Percentiles rank a stretch among this genome's conserved stretches.
phyloP scores from a whole-genome alignment of 2,888 invertebrate genomes.

The Andricus quercusramuli region DNA sequence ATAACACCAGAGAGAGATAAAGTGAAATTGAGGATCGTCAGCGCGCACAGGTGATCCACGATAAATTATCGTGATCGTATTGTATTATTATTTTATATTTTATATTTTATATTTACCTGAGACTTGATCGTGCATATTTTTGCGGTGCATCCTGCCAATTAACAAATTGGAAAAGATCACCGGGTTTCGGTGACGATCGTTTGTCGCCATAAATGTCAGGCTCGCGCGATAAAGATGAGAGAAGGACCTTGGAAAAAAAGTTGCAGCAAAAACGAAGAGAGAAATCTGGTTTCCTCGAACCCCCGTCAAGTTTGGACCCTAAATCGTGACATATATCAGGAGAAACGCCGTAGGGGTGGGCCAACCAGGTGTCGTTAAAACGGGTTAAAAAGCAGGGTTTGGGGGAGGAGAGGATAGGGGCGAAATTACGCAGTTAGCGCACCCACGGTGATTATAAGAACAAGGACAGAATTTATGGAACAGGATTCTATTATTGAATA shows the following conservation, averaged over 20 bases:
- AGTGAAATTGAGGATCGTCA: neutral
- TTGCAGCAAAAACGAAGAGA: conserved; percentile 50
- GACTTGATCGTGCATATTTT: neutral
- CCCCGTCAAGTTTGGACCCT: conserved; percentile 60
- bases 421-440: conserved; percentile 50
- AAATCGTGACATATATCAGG: conserved; percentile 67
- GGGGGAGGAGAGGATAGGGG: conserved; percentile 32
- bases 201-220: conserved; percentile 73
- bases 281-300: conserved; percentile 58
- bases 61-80: neutral
- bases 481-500: neutral
- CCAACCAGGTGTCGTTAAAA: conserved; percentile 63
- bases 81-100: neutral
- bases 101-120: neutral
- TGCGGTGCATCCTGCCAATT: conserved; percentile 66
- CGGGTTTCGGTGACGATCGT: conserved; percentile 67
- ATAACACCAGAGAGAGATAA: neutral
- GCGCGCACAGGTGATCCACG: neutral
- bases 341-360: conserved; percentile 61
- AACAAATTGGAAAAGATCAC: conserved; percentile 69
- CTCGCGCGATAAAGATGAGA: conserved; percentile 69
- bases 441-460: conserved; percentile 48
- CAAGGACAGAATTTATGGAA: neutral
- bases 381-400: conserved; percentile 53
- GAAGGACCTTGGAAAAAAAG: conserved; percentile 42